phyloP scores from a whole-genome alignment of 1,140 invertebrate genomes.

The Melitaea cinxia region DNA sequence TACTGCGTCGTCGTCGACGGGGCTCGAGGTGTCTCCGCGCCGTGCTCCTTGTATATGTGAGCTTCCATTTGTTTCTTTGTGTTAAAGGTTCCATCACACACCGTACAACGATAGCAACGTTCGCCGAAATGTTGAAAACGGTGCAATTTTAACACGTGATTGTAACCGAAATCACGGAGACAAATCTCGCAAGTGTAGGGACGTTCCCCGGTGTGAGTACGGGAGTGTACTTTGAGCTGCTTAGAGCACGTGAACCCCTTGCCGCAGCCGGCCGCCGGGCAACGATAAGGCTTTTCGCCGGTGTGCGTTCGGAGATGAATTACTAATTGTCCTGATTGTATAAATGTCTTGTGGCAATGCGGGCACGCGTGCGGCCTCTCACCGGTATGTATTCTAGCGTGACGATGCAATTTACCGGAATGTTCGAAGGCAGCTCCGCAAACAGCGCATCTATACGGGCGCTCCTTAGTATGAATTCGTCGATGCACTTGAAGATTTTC shows the following conservation, averaged over 20 bases:
- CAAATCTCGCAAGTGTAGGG: conserved; percentile 86
- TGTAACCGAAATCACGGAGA: conserved; percentile 89
- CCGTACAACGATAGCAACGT: conserved; percentile 95
- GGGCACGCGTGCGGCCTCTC: conserved; percentile 96
- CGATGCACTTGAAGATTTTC: conserved; percentile 95
- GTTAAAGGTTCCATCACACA: conserved; percentile 93
- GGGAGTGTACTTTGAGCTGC: conserved; percentile 92
- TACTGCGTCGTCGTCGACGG: conserved; percentile 57
- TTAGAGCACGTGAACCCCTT: conserved; percentile 96
- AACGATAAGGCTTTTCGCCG: conserved; percentile 95
- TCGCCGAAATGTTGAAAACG: conserved; percentile 95
- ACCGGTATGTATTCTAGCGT: conserved; percentile 95
- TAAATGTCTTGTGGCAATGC: conserved; percentile 95
- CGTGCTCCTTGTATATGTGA: conserved; percentile 93
- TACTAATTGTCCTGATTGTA: conserved; percentile 92
- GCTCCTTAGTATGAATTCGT: conserved; percentile 95
- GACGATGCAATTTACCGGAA: conserved; percentile 94
- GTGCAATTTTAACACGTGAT: conserved; percentile 93
- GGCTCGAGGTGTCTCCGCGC: conserved; percentile 83
- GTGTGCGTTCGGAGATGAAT: conserved; percentile 95
- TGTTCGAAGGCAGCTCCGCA: conserved; percentile 96
- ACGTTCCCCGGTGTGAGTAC: conserved; percentile 94
- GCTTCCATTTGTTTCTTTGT: conserved; percentile 94
- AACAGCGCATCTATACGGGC: conserved; percentile 93
- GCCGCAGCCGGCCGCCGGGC: conserved; percentile 88